Evolutionary conservation across 2,797 vertebrate genomes (phyloP).

Genomic region (Malacoraja senta): DNA sequence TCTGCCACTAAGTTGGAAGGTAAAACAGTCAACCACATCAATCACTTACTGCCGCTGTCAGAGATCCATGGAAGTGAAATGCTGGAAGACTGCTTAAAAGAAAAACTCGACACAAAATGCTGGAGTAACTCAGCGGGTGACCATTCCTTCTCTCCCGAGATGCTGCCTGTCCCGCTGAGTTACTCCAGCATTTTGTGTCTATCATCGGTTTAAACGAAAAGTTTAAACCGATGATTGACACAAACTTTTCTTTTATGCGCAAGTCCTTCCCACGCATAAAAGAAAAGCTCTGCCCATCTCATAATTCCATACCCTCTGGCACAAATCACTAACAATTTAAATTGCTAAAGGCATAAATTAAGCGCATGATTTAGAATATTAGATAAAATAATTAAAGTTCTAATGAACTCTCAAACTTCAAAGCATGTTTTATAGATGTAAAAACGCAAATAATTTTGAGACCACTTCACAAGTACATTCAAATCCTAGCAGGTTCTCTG

Average conservation of each 20-base stretch:
- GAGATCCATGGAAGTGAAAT: not conserved
- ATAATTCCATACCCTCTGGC: not conserved
- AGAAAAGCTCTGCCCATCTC: not conserved
- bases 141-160: too few species aligned
- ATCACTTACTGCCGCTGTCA: not conserved
- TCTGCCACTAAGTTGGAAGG: not conserved
- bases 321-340: not conserved
- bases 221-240: too few species aligned
- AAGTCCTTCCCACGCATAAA: not conserved
- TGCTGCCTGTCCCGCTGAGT: too few species aligned
- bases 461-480: not conserved
- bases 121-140: too few species aligned
- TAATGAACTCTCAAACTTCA: not conserved
- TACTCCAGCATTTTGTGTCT: too few species aligned
- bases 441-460: not conserved
- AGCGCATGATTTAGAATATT: not conserved
- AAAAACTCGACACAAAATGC: too few species aligned
- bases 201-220: too few species aligned
- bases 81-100: not conserved
- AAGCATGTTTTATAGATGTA: not conserved
- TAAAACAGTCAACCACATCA: not conserved
- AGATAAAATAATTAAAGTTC: not conserved
- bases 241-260: too few species aligned
- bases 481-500: not conserved
- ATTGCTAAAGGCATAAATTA: not conserved